Evolutionary conservation across 1,140 invertebrate genomes (phyloP).

Genomic region (Hirudo medicinalis): DNA sequence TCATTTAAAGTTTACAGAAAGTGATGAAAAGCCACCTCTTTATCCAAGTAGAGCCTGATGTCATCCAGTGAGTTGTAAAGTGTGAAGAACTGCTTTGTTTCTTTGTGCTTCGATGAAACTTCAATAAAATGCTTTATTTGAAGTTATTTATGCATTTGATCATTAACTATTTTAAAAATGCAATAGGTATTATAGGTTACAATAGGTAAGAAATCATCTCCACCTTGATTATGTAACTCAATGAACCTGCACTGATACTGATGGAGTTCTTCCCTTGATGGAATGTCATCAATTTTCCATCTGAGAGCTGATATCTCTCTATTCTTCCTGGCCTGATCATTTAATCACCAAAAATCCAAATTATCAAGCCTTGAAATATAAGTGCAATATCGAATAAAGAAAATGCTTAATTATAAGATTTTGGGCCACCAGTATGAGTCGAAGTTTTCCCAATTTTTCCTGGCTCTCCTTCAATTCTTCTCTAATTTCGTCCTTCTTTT

Average conservation of each 20-base stretch:
- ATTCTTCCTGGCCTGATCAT: constrained; percentile 57
- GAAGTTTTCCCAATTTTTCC: background rate
- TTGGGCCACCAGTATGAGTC: background rate
- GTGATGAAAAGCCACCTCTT: constrained; percentile 53
- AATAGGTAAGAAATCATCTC: constrained; percentile 17
- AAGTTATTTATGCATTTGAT: background rate
- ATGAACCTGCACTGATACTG: constrained; percentile 90
- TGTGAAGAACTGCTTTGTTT: constrained; percentile 93
- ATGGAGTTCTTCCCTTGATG: constrained; percentile 73
- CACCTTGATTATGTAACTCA: constrained; percentile 89
- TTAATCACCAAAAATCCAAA: constrained; percentile 7
- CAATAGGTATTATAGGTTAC: no score
- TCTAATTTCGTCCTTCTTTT: background rate
- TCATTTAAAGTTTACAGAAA: constrained; percentile 7
- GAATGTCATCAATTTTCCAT: constrained; percentile 74
- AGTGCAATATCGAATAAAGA: no score
- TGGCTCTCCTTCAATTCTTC: background rate
- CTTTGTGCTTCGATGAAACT: constrained; percentile 84
- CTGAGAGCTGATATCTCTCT: constrained; percentile 62
- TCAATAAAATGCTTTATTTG: constrained; percentile 33
- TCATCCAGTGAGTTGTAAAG: constrained; percentile 91
- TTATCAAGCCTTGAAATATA: background rate
- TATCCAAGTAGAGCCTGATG: constrained; percentile 74
- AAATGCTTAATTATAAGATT: no score
- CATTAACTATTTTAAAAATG: background rate